Conservation (phyloP, 2,797 vertebrate genomes). For the Xenopus petersii region DNA sequence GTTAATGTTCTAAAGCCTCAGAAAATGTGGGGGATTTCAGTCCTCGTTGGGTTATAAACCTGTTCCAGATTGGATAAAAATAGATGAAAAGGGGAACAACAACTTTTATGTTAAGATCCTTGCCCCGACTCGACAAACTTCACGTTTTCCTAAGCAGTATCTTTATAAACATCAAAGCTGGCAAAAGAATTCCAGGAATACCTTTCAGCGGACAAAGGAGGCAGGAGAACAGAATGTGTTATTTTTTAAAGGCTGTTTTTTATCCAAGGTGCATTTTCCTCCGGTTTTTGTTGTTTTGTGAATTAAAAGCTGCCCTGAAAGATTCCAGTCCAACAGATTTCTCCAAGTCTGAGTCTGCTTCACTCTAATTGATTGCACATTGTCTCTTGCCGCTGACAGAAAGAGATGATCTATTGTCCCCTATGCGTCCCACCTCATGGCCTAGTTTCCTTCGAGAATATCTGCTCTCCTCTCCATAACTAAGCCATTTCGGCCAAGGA, state of each 20-base stretch:
- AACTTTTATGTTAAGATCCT: background rate
- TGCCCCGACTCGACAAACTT: conserved; percentile 15
- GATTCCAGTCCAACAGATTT: background rate
- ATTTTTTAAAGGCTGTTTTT: conserved; percentile 9
- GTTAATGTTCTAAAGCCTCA: too few relatives aligned
- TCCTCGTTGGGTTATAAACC: background rate
- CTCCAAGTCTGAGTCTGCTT: conserved; percentile 5
- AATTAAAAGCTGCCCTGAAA: conserved; percentile 1
- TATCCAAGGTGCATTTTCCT: conserved; percentile 1
- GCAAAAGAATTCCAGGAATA: conserved; percentile 40
- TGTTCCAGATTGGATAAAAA: background rate
- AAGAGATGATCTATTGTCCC: conserved; percentile 18
- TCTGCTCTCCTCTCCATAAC: background rate
- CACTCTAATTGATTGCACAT: conserved; percentile 27
- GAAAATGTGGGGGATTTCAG: background rate
- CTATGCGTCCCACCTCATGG: conserved; percentile 18
- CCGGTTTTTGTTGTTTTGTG: conserved; percentile 7
- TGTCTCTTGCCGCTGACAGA: conserved; percentile 9
- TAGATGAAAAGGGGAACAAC: background rate
- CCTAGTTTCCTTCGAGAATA: background rate
- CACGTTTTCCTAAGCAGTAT: conserved; percentile 22
- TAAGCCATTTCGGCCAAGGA: background rate
- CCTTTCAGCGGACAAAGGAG: conserved; percentile 22
- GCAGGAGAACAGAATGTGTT: conserved; percentile 31
- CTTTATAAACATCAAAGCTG: conserved; percentile 42